Conservation (phyloP, 2,113 vertebrate genomes). For the Nesoenas mayeri region DNA sequence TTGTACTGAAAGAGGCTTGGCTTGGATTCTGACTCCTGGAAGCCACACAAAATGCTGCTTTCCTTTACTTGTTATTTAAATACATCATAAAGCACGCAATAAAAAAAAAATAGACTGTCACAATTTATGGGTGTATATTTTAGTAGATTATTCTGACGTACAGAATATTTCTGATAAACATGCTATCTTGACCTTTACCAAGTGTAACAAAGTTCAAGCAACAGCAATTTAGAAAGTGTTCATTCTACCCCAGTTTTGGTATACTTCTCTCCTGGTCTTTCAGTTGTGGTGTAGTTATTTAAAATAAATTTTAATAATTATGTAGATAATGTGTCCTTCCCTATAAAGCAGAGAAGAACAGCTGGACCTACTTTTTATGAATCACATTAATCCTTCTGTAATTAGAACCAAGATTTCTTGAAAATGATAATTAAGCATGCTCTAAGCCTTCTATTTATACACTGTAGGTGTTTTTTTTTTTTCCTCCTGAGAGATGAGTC, state of each 20-base stretch:
- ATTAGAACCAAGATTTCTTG: not conserved
- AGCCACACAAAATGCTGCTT: not conserved
- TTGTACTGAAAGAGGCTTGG: not conserved
- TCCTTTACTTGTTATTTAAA: not conserved
- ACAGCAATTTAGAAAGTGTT: not conserved
- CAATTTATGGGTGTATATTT: not conserved
- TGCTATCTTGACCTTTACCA: not conserved
- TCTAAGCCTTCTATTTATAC: not conserved
- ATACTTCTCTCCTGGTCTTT: not conserved
- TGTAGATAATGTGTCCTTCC: not conserved
- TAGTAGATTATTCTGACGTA: not conserved
- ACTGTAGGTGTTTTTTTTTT: not conserved
- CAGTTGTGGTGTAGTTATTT: not conserved
- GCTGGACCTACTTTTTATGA: not conserved
- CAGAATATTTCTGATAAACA: not conserved
- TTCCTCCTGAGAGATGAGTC: not conserved
- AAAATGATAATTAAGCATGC: not conserved
- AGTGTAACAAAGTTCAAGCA: not conserved
- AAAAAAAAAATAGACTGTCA: not conserved
- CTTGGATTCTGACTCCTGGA: not conserved
- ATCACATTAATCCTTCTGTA: not conserved
- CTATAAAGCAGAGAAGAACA: not conserved
- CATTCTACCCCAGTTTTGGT: not conserved
- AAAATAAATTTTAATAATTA: not conserved
- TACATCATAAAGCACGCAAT: not conserved